Evolutionary conservation across 2,113 vertebrate species (phyloP).

Genomic region (Petaurus breviceps): DNA sequence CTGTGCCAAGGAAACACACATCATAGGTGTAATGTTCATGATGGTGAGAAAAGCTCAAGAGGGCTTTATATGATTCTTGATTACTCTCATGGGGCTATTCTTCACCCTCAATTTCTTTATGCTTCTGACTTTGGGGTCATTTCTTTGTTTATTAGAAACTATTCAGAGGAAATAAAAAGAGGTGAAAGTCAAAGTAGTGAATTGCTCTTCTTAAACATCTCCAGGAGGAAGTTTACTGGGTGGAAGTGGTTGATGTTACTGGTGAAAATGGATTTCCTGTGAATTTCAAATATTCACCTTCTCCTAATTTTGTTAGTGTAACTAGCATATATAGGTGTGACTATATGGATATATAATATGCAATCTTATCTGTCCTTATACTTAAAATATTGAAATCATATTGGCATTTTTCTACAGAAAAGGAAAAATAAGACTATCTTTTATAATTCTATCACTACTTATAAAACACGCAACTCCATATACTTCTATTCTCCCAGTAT

Average conservation of each 20-base stretch:
- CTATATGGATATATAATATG: background rate
- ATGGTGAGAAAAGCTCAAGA: background rate
- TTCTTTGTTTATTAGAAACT: background rate
- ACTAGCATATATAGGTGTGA: background rate
- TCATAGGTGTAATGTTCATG: fast-evolving
- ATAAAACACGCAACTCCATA: background rate
- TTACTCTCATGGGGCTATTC: fast-evolving
- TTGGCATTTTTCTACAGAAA: background rate
- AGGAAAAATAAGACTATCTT: background rate
- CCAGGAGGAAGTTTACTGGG: background rate
- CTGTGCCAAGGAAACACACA: background rate
- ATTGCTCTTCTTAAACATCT: background rate
- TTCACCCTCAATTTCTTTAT: fast-evolving
- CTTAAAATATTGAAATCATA: background rate
- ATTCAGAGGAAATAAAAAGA: background rate
- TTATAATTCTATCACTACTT: background rate
- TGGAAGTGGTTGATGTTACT: background rate
- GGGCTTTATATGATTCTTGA: no score
- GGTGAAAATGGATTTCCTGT: background rate
- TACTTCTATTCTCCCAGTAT: background rate
- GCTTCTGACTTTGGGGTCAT: background rate
- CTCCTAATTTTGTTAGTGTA: background rate
- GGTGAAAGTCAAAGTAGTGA: background rate
- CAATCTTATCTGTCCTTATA: background rate
- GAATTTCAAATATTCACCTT: background rate